Percentiles rank a stretch among this genome's conserved stretches.
These are phyloP conservation scores for Echiichthys vipera DNA, from an alignment of 2,797 vertebrate species.

Conservation along the genomic window DNA sequence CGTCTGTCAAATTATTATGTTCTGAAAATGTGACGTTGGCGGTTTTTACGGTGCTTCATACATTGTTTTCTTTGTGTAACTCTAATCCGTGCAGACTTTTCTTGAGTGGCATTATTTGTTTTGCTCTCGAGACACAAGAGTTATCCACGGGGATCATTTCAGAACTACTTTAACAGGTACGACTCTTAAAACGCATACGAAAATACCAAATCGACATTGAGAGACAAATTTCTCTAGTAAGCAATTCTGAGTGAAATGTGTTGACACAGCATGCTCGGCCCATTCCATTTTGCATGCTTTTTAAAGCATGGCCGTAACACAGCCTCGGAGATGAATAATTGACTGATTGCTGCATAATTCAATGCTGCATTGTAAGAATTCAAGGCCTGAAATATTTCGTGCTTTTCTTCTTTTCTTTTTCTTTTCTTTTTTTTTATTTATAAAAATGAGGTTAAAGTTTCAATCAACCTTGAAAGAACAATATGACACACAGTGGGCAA, in stretches of 20 bases:
- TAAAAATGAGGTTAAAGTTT: slow-evolving; percentile 99
- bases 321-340: slow-evolving; percentile 98
- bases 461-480: slow-evolving; percentile 97
- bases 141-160: slow-evolving; percentile 74
- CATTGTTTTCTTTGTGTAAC: slow-evolving; percentile 20
- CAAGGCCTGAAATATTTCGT: slow-evolving; percentile 99
- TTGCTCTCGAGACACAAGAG: slow-evolving; percentile 33
- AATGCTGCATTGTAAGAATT: slow-evolving; percentile 98
- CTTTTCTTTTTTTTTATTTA: slow-evolving; percentile 86
- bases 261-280: slow-evolving; percentile 96
- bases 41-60: slow-evolving; percentile 11
- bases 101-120: slow-evolving; percentile 46
- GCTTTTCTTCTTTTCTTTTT: slow-evolving; percentile 87
- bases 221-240: slow-evolving; percentile 97
- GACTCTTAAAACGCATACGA: slow-evolving; percentile 83
- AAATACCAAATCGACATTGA: slow-evolving; percentile 93
- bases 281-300: slow-evolving; percentile 96
- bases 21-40: slow-evolving; percentile 13
- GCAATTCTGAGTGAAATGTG: slow-evolving; percentile 99
- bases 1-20: not conserved
- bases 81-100: slow-evolving; percentile 24
- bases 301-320: slow-evolving; percentile 96
- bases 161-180: slow-evolving; percentile 90
- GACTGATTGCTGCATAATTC: slow-evolving; percentile 99
- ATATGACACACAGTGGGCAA: slow-evolving; percentile 93